Conservation (phyloP, 1,140 invertebrate species). For the Theocolax elegans region DNA sequence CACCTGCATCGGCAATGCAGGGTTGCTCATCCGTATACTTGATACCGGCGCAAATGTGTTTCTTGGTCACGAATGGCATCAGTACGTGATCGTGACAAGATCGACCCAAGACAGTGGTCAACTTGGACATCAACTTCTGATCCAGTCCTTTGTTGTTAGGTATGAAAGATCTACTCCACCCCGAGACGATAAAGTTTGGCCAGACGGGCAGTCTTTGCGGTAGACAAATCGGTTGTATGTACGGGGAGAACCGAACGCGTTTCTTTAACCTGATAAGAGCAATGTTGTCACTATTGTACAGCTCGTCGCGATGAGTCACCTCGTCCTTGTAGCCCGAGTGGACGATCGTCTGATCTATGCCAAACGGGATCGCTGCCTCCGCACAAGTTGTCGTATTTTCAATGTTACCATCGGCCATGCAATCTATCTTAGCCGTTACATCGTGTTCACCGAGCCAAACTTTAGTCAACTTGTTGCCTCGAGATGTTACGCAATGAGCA, state of each 20-base stretch:
- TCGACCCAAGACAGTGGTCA: background rate
- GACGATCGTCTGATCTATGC: background rate
- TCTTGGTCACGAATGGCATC: background rate
- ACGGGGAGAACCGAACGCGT: background rate
- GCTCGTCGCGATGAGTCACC: background rate
- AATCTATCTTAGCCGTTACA: background rate
- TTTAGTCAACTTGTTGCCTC: background rate
- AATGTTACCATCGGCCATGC: background rate
- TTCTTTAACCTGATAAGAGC: background rate
- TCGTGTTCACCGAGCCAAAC: slow-evolving; percentile 6
- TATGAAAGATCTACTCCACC: slow-evolving; percentile 1
- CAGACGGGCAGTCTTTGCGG: background rate
- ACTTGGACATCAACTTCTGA: background rate
- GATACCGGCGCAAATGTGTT: slow-evolving; percentile 2
- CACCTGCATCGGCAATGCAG: slow-evolving; percentile 11
- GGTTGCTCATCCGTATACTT: background rate
- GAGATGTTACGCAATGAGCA: background rate
- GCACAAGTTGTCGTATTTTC: too few species aligned
- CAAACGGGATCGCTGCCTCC: background rate
- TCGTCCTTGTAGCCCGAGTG: background rate
- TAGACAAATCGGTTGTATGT: slow-evolving; percentile 17
- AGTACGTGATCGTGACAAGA: background rate
- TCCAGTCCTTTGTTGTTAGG: background rate
- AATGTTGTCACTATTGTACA: too few species aligned
- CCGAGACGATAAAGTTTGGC: background rate